A percentile compares a stretch with the other conserved stretches of the same genome.
These are phyloP conservation scores for Drosophila subquinaria DNA, from an alignment of 2,888 invertebrate species.

Conservation along the genomic window DNA sequence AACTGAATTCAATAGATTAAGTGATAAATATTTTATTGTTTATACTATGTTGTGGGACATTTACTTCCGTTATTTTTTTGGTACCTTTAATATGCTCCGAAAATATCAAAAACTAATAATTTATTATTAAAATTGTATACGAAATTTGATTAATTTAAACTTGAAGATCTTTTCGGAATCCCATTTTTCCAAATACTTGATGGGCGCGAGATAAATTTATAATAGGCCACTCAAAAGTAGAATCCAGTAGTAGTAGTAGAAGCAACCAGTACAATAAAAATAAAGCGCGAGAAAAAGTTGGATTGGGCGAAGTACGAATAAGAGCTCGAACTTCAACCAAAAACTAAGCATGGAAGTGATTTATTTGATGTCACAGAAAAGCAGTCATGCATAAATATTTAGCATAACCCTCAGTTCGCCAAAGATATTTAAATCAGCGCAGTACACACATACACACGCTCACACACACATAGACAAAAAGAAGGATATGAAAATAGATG, in stretches of 20 bases:
- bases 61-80: no score
- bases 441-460: conserved; percentile 22
- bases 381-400: conserved; percentile 81
- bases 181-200: not conserved
- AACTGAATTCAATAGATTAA: no score
- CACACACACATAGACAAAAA: conserved; percentile 13
- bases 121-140: not conserved
- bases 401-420: conserved; percentile 74
- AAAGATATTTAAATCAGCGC: conserved; percentile 71
- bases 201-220: not conserved
- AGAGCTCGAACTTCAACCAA: conserved; percentile 30
- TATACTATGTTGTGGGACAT: not conserved
- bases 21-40: not conserved
- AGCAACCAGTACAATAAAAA: not conserved
- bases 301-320: conserved; percentile 13
- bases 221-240: conserved; percentile 1
- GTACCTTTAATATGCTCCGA: no score
- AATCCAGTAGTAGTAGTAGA: not conserved
- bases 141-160: not conserved
- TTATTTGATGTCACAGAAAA: conserved; percentile 82
- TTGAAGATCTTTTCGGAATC: not conserved
- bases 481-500: conserved; percentile 24
- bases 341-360: conserved; percentile 74
- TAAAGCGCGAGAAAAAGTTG: not conserved
- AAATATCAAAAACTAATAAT: no score